phyloP scores from a whole-genome alignment of 2,797 vertebrate genomes.

The Octomys mimax region DNA sequence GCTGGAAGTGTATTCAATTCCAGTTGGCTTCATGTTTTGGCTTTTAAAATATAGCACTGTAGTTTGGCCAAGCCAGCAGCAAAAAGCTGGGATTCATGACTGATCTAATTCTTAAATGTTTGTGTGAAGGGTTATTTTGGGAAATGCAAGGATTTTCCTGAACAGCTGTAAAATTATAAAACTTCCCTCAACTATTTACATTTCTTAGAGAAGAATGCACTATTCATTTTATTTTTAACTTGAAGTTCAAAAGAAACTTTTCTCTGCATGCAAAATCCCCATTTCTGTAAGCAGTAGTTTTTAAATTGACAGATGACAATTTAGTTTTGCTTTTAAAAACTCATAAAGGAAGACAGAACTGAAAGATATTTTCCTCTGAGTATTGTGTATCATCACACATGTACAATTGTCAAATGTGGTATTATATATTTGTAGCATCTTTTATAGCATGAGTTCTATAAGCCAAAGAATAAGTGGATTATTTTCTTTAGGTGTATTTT shows the following conservation, averaged over 20 bases:
- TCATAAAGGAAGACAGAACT: slow-evolving; percentile 37
- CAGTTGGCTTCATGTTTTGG: not conserved
- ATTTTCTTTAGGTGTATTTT: not conserved
- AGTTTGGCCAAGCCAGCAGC: slow-evolving; percentile 1
- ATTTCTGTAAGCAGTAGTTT: slow-evolving; percentile 1
- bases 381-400: not conserved
- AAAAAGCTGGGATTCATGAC: slow-evolving; percentile 63
- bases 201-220: slow-evolving; percentile 65
- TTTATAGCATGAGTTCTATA: not conserved
- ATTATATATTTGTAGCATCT: not conserved
- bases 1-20: not conserved
- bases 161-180: slow-evolving; percentile 79
- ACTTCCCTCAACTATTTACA: slow-evolving; percentile 79
- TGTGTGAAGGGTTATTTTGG: slow-evolving; percentile 78
- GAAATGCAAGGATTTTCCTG: slow-evolving; percentile 78
- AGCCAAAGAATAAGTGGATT: not conserved
- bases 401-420: slow-evolving; percentile 1
- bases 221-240: slow-evolving; percentile 74
- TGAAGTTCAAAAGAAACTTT: slow-evolving; percentile 62
- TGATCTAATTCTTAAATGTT: slow-evolving; percentile 74
- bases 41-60: not conserved
- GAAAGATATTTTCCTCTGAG: not conserved
- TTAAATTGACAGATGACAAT: not conserved
- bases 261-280: slow-evolving; percentile 42
- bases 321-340: not conserved